These are phyloP conservation scores for Lepidochitona cinerea DNA, from an alignment of 2,888 invertebrate genomes.

Conservation along the genomic window DNA sequence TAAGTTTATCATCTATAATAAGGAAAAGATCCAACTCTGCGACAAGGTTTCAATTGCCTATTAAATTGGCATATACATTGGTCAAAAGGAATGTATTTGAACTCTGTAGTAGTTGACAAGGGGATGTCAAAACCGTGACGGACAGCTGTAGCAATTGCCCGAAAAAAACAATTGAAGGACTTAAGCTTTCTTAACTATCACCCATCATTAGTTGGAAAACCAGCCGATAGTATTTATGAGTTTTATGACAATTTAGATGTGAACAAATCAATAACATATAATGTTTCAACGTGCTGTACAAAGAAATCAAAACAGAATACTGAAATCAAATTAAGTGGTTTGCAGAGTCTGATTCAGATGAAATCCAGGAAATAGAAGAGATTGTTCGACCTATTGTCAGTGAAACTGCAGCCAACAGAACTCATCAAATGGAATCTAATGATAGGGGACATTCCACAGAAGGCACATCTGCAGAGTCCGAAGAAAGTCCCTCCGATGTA, in stretches of 20 bases:
- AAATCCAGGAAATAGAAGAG: not conserved
- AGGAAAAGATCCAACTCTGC: not conserved
- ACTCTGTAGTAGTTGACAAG: conserved; percentile 2
- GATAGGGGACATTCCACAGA: too few species aligned
- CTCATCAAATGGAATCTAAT: too few species aligned
- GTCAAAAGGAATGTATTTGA: conserved; percentile 12
- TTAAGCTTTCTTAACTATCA: conserved; percentile 1
- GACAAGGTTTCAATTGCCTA: conserved; percentile 3
- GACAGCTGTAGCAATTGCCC: conserved; percentile 9
- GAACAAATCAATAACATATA: not conserved
- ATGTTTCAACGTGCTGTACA: not conserved
- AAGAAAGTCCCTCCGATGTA: not conserved
- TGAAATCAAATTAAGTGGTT: not conserved
- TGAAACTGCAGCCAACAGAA: not conserved
- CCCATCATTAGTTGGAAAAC: not conserved
- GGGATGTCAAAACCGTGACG: not conserved
- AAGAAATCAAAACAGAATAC: not conserved
- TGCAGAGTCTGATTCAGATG: not conserved
- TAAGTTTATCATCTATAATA: not conserved
- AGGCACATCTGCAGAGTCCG: not conserved
- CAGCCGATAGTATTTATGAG: not conserved
- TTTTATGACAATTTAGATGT: not conserved
- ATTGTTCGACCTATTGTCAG: not conserved
- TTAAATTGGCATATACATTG: conserved; percentile 11
- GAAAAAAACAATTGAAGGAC: not conserved